Conservation (phyloP, 37 sponge, comb jelly and placozoan genomes). For the Lycopodina hypogea region DNA sequence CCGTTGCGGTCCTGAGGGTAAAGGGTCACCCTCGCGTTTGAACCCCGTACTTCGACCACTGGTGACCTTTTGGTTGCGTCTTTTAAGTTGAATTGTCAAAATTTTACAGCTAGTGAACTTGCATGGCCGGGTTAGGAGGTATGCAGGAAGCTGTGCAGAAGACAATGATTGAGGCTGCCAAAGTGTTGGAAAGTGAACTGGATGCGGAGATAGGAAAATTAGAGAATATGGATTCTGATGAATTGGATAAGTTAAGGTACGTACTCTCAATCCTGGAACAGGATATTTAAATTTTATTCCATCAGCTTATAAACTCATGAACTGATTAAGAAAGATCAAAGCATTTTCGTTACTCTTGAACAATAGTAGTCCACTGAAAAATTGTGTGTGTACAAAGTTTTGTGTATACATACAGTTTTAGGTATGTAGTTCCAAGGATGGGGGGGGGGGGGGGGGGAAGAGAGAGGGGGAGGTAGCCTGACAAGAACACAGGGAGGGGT, state of each 20-base stretch:
- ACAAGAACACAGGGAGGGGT: background rate
- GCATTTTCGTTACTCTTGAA: background rate
- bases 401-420: too few relatives aligned
- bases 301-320: background rate
- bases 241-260: slow-evolving; percentile 74
- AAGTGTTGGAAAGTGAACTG: slow-evolving; percentile 71
- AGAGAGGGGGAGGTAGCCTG: background rate
- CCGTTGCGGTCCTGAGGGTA: too few relatives aligned
- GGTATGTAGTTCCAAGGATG: too few relatives aligned
- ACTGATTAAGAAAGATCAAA: background rate
- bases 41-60: slow-evolving; percentile 11
- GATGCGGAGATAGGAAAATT: slow-evolving; percentile 85
- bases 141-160: slow-evolving; percentile 41
- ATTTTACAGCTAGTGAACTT: too few relatives aligned
- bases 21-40: background rate
- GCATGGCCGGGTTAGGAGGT: background rate
- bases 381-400: too few relatives aligned
- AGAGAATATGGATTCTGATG: slow-evolving; percentile 82
- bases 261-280: too few relatives aligned
- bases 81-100: background rate
- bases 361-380: too few relatives aligned
- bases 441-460: too few relatives aligned
- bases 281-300: background rate
- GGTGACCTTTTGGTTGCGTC: background rate
- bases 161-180: slow-evolving; percentile 62